Conservation (phyloP, 2,888 invertebrate species). For the Drosophila eohydei region DNA sequence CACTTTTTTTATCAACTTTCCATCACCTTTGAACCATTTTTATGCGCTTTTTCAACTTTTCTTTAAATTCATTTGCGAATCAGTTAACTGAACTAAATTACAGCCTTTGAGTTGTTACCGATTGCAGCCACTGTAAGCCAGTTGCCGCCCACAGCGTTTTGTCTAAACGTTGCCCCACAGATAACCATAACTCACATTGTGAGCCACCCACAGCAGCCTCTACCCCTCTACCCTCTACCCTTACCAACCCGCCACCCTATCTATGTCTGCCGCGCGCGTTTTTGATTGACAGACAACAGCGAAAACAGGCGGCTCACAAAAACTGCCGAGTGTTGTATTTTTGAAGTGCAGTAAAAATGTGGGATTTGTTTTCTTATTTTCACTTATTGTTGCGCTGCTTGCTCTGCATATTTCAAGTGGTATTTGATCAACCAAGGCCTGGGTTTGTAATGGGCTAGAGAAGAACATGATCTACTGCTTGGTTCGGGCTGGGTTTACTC, state of each 20-base stretch:
- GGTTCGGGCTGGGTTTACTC: neutral
- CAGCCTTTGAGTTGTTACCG: slow-evolving; percentile 20
- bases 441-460: neutral
- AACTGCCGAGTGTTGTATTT: slow-evolving; percentile 64
- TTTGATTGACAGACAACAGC: slow-evolving; percentile 74
- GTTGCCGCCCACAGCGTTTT: slow-evolving; percentile 8
- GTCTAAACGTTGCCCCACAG: slow-evolving; percentile 27
- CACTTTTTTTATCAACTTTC: neutral
- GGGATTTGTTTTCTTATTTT: slow-evolving; percentile 20
- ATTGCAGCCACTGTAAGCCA: slow-evolving; percentile 42
- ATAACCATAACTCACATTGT: slow-evolving; percentile 65
- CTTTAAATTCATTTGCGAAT: neutral
- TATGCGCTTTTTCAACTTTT: neutral
- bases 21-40: neutral
- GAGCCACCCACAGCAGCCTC: slow-evolving; percentile 17
- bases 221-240: neutral
- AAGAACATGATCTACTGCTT: neutral
- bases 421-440: neutral
- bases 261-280: slow-evolving; percentile 45
- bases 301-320: slow-evolving; percentile 52
- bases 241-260: neutral
- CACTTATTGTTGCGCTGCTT: neutral
- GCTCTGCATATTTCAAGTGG: neutral
- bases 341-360: slow-evolving; percentile 44
- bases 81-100: slow-evolving; percentile 5